phyloP scores from a whole-genome alignment of 2,113 vertebrate genomes.

The Anarhynchus alexandrinus region DNA sequence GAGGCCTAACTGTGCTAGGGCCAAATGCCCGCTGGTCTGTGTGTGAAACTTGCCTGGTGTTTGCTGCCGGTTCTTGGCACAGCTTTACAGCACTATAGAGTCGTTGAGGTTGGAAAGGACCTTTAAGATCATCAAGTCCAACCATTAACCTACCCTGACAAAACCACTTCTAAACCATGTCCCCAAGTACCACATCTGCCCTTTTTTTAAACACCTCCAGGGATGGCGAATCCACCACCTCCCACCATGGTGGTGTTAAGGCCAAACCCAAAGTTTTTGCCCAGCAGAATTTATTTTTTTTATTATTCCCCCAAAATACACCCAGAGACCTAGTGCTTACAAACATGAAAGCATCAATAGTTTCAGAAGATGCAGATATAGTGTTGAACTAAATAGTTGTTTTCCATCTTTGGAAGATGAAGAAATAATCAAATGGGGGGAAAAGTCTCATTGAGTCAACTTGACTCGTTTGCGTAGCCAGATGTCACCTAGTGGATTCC shows the following conservation, averaged over 20 bases:
- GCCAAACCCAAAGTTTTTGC: not conserved
- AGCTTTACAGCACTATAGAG: not conserved
- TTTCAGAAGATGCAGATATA: not conserved
- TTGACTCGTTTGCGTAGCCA: not conserved
- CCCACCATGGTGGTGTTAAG: not conserved
- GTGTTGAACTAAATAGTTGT: not conserved
- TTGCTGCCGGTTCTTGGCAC: not conserved
- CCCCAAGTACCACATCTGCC: no score
- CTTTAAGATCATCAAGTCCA: no score
- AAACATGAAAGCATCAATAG: not conserved
- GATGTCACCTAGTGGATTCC: not conserved
- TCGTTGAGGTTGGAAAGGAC: no score
- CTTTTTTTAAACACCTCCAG: no score
- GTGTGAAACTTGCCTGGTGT: not conserved
- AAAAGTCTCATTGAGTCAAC: accelerated
- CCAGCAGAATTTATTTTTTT: not conserved
- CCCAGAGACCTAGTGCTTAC: not conserved
- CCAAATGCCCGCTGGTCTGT: not conserved
- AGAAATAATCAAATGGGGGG: not conserved
- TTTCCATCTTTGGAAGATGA: not conserved
- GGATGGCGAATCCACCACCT: no score
- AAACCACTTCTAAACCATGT: no score
- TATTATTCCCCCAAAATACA: not conserved
- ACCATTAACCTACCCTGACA: no score
- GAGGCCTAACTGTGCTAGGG: not conserved